A percentile compares a stretch with the other conserved stretches of the same genome.
Conservation (phyloP, 2,113 vertebrate genomes). For the Picathartes gymnocephalus region DNA sequence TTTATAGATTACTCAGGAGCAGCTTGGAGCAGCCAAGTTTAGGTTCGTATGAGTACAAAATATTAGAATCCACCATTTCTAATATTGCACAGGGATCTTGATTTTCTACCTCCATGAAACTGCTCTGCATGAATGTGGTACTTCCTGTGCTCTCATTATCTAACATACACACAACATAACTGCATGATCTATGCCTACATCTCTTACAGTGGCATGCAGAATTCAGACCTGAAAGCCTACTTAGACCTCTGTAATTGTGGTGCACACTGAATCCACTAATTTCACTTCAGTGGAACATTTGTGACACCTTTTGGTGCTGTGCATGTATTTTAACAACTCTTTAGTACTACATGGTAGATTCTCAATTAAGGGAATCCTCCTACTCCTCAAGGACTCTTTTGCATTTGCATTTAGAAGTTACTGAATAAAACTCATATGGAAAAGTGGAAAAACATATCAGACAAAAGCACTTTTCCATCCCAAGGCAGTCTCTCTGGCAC, state of each 20-base stretch:
- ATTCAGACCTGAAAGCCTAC: background rate
- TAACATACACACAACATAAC: background rate
- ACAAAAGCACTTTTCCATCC: background rate
- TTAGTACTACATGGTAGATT: background rate
- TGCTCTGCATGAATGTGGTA: background rate
- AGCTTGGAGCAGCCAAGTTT: background rate
- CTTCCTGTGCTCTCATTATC: background rate
- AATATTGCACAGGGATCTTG: background rate
- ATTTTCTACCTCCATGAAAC: background rate
- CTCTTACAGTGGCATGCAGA: background rate
- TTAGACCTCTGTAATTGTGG: background rate
- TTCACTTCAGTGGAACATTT: background rate
- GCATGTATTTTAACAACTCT: background rate
- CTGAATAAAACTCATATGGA: background rate
- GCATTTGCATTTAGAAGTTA: conserved; percentile 10
- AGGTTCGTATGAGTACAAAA: background rate
- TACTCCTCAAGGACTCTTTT: background rate
- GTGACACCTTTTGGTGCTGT: background rate
- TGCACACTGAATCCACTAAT: background rate
- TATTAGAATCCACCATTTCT: background rate
- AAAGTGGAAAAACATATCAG: background rate
- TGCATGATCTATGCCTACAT: background rate
- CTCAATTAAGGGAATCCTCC: background rate
- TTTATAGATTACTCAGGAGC: background rate
- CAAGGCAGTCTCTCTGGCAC: background rate